Base-by-base conservation (phyloP, 2,113 vertebrate genomes). In the Hystrix cristata region DNA sequence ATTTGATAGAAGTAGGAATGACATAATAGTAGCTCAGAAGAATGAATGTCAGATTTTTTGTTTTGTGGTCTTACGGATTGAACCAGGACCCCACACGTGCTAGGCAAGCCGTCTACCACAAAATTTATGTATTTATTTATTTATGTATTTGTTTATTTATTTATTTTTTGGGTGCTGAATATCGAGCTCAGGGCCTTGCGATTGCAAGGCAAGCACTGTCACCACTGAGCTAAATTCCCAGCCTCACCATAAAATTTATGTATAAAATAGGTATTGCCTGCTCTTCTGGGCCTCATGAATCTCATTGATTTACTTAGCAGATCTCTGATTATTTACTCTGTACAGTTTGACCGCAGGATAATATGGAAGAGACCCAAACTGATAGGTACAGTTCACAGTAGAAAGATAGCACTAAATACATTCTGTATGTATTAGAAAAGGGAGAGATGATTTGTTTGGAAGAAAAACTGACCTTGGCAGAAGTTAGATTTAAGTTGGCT, bases 261-360 rank as follows among this genome's bases (percentile, higher is more conserved):
- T 57, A 57, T 57, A 57, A 57, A 10, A 57, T 12, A 76, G 43
- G 82, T 82, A 87, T 14, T 78, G 67, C 43, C 25, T n/a, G 4
- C 59, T 91, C 83, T 95, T 94, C 55, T 91, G 51, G 27, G 55
- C 15, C 43, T 94, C 46, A 7, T 71, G 25, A 78, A 83, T 57
- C 46, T 76, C 65, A 74, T 12, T 90, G 46, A 94, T 95, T 91
- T 19, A 87, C 53, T 83, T 82, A 43, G 69, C 38, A 38, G 12
- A 57, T 87, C 25, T 93, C 55, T 91, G 59, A 34, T 59, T 80
- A n/a, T 93, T 90, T 90, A 18, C 43, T 95, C 48, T 81, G 13
- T 83, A 46, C 34, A 81, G 15, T 53, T 67, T 82, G 53, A 69
- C 67, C 29, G 91, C 87, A 84, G 62, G 31, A 51, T 62, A 95